Percentiles rank a stretch among this genome's conserved stretches.
Evolutionary conservation across 2,888 invertebrate species (phyloP).

Genomic region (Sabatieria punctata): DNA sequence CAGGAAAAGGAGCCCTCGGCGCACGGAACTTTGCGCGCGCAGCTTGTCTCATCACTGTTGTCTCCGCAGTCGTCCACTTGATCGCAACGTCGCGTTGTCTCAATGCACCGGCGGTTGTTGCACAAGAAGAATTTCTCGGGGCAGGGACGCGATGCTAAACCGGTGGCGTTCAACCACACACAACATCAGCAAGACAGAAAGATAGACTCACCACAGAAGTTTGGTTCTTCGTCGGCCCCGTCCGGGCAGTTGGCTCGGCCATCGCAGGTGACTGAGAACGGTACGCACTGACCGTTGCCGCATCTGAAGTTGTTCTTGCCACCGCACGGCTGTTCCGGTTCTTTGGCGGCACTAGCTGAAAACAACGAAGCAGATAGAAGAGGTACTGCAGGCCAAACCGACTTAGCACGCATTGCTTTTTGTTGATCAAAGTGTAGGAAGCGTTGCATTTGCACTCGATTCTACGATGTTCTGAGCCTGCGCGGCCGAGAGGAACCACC

Average conservation of each 20-base stretch:
- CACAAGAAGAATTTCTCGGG: conserved; percentile 28
- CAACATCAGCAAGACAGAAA: background rate
- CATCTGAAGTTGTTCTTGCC: conserved; percentile 30
- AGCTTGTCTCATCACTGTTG: conserved; percentile 82
- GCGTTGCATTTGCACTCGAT: conserved; percentile 81
- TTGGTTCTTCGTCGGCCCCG: conserved; percentile 80
- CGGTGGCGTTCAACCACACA: background rate
- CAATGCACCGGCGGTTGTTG: conserved; percentile 48
- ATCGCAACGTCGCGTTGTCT: conserved; percentile 54
- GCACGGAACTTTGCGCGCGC: conserved; percentile 43
- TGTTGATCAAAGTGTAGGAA: conserved; percentile 68
- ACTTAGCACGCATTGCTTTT: conserved; percentile 69
- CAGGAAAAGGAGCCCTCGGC: conserved; percentile 87
- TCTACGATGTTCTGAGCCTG: conserved; percentile 23
- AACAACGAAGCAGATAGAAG: background rate
- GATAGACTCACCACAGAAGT: conserved; percentile 33
- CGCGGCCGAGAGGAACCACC: conserved; percentile 16
- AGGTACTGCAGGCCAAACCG: too few species aligned
- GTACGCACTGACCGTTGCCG: conserved; percentile 52
- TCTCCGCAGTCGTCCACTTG: conserved; percentile 93
- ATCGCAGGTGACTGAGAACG: conserved; percentile 55
- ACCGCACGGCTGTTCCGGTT: conserved; percentile 13
- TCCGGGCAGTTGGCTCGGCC: conserved; percentile 91
- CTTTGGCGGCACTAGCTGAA: background rate
- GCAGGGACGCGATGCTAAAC: conserved; percentile 23